Percentiles rank a stretch among this genome's conserved stretches.
phyloP scores from a whole-genome alignment of 2,888 invertebrate genomes.

The Ametastegia equiseti region DNA sequence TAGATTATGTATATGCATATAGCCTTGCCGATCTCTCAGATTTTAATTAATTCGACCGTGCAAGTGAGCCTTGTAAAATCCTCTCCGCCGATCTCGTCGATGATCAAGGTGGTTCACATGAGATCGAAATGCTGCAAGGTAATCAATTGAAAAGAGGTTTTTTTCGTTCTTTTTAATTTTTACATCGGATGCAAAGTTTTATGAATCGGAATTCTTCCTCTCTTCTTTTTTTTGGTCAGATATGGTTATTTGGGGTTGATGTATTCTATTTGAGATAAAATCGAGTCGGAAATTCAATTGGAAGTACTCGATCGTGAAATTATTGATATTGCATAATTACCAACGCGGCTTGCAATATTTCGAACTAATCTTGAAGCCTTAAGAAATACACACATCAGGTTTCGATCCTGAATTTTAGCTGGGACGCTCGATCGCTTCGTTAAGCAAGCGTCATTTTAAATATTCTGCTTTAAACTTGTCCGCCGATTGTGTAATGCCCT shows the following conservation, averaged over 20 bases:
- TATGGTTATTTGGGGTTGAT: neutral
- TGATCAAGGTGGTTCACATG: slow-evolving; percentile 30
- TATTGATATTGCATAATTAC: neutral
- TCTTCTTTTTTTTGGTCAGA: neutral
- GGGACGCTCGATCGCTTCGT: neutral
- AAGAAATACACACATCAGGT: neutral
- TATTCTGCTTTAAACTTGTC: neutral
- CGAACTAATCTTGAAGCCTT: neutral
- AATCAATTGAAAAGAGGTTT: neutral
- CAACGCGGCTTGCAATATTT: neutral
- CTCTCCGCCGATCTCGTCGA: slow-evolving; percentile 6
- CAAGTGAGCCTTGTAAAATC: slow-evolving; percentile 14
- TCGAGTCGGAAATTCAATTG: neutral
- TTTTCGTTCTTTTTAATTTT: neutral
- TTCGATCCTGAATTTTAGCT: neutral
- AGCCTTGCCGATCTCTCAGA: neutral
- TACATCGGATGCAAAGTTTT: neutral
- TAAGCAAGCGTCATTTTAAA: neutral
- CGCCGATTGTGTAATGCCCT: slow-evolving; percentile 14
- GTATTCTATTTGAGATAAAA: neutral
- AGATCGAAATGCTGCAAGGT: slow-evolving; percentile 11
- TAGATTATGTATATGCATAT: neutral
- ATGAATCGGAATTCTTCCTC: neutral
- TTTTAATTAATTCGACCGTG: neutral
- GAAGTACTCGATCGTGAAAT: neutral